Conservation (phyloP, 2,113 vertebrate species). For the Gracilinanus agilis region DNA sequence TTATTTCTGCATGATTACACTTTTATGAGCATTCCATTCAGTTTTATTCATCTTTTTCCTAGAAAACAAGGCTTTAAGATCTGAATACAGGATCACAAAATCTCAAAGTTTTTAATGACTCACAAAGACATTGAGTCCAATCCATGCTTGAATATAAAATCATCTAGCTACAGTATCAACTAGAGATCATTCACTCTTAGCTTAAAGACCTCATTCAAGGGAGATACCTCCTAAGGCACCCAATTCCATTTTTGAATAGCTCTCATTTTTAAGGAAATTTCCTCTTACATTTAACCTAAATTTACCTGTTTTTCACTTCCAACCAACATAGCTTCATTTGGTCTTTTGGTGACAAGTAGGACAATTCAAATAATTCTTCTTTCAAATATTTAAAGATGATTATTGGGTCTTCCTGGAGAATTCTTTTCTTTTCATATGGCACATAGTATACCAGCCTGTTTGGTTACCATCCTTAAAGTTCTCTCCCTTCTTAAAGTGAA, state of each 20-base stretch:
- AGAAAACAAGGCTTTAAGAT: not conserved
- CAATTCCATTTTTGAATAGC: not conserved
- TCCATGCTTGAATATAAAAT: not conserved
- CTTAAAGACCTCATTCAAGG: not conserved
- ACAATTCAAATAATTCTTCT: not conserved
- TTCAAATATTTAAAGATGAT: not conserved
- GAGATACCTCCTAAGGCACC: not conserved
- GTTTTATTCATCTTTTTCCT: not conserved
- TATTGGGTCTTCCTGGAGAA: not conserved
- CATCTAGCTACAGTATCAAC: not conserved
- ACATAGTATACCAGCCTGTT: not conserved
- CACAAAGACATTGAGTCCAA: not conserved
- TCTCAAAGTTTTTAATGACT: not conserved
- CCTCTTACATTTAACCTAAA: not conserved
- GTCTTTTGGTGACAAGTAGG: not conserved
- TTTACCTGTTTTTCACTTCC: not conserved
- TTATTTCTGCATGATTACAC: not conserved
- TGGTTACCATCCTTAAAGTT: not conserved
- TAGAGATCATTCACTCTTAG: not conserved
- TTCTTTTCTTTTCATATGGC: not conserved
- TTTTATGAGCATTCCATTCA: not conserved
- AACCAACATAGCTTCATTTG: not conserved
- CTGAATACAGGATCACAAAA: not conserved
- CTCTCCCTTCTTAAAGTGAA: not conserved
- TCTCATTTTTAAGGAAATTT: not conserved